Conservation (phyloP, 2,113 vertebrate species). For the Oceanites oceanicus region DNA sequence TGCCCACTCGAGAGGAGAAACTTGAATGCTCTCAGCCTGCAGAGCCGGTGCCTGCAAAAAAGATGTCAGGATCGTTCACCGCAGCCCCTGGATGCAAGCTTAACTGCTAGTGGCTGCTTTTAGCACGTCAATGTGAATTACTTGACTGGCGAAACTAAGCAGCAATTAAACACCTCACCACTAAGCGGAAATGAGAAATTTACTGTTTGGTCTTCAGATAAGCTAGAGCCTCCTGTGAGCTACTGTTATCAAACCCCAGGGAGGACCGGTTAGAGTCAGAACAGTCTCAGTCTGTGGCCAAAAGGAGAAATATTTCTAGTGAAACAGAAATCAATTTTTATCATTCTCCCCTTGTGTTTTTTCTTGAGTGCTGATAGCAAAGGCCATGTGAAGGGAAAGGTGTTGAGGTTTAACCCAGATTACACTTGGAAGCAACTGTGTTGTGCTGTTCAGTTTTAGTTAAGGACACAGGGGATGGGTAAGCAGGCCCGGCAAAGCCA, state of each 20-base stretch:
- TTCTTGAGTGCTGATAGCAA: conserved; percentile 3
- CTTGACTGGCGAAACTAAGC: conserved; percentile 80
- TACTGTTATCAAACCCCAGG: conserved; percentile 48
- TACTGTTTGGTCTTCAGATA: conserved; percentile 77
- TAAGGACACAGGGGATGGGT: neutral
- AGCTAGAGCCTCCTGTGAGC: conserved; percentile 57
- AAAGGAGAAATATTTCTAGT: conserved; percentile 29
- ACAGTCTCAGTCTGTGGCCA: neutral
- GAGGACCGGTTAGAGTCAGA: conserved; percentile 24
- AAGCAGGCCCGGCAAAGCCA: neutral
- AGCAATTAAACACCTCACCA: conserved; percentile 80
- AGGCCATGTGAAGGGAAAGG: neutral
- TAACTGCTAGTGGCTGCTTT: conserved; percentile 78
- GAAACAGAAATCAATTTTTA: conserved; percentile 49
- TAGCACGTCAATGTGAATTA: conserved; percentile 78
- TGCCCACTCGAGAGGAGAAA: conserved; percentile 83
- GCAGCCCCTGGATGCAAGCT: conserved; percentile 52
- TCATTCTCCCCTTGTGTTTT: neutral
- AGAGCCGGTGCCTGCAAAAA: conserved; percentile 64
- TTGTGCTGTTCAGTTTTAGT: conserved; percentile 10
- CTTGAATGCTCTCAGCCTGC: conserved; percentile 70
- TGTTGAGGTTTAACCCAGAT: neutral
- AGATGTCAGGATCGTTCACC: conserved; percentile 76
- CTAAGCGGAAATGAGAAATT: conserved; percentile 81
- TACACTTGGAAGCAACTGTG: conserved; percentile 5